phyloP scores from a whole-genome alignment of 2,113 vertebrate genomes.

The Lathamus discolor region DNA sequence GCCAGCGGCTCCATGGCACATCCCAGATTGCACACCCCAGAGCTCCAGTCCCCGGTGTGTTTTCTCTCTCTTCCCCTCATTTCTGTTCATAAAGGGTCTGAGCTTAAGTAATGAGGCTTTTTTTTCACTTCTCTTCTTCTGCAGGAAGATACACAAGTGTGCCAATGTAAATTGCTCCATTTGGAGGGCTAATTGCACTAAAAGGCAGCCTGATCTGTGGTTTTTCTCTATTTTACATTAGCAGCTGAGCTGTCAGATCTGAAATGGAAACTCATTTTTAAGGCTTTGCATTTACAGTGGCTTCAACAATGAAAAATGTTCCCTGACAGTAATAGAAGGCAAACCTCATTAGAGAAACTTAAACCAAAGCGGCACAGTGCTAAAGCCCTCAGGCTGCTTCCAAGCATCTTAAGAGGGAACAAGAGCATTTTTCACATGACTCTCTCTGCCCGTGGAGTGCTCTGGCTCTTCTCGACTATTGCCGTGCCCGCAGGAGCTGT shows the following conservation, averaged over 20 bases:
- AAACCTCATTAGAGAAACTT: conserved; percentile 79
- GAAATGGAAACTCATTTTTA: conserved; percentile 78
- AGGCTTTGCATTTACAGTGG: conserved; percentile 74
- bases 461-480: conserved; percentile 53
- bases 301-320: conserved; percentile 78
- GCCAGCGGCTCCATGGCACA: background rate
- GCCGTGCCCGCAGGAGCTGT: conserved; percentile 60
- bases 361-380: conserved; percentile 74
- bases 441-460: conserved; percentile 52
- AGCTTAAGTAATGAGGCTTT: conserved; percentile 67
- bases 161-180: conserved; percentile 77
- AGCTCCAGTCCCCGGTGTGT: background rate
- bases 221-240: conserved; percentile 74
- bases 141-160: conserved; percentile 72
- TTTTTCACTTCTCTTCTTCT: conserved; percentile 38
- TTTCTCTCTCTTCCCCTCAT: conserved; percentile 35
- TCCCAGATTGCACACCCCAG: background rate
- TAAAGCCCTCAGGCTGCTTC: conserved; percentile 74
- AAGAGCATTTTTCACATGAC: conserved; percentile 72
- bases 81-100: conserved; percentile 59
- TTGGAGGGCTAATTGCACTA: conserved; percentile 77
- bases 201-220: conserved; percentile 72
- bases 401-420: conserved; percentile 71
- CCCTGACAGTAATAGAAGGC: conserved; percentile 78
- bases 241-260: conserved; percentile 74